Conservation (phyloP, 2,888 invertebrate genomes). For the Didymodactylos carnosus region DNA sequence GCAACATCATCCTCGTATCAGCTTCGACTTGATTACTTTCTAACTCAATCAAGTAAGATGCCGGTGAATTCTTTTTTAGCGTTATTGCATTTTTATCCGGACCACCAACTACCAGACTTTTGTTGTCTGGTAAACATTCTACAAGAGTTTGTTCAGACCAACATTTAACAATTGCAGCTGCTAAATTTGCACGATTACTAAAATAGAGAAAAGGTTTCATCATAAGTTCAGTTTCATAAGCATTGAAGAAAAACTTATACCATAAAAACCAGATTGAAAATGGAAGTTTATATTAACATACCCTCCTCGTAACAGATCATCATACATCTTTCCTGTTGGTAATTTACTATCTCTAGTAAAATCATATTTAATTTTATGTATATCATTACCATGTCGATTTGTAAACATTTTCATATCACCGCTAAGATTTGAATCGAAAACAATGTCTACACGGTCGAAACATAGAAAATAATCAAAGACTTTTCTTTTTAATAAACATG, state of each 20-base stretch:
- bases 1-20: not conserved
- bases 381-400: not conserved
- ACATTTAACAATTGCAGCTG: not conserved
- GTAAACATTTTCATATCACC: not conserved
- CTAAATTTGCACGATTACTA: not conserved
- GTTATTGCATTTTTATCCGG: not conserved
- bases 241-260: too few species aligned
- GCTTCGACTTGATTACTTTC: not conserved
- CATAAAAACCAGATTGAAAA: too few species aligned
- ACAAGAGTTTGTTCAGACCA: not conserved
- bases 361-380: not conserved
- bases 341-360: not conserved
- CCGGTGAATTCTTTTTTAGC: not conserved
- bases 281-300: too few species aligned
- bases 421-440: not conserved
- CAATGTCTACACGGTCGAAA: not conserved
- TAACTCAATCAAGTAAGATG: not conserved
- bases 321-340: not conserved
- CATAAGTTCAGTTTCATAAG: too few species aligned
- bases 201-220: too few species aligned
- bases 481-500: not conserved
- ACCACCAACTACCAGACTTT: not conserved
- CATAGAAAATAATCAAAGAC: not conserved
- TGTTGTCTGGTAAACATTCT: not conserved
- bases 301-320: too few species aligned